Evolutionary conservation across 1,140 invertebrate genomes (phyloP), one percentile per base, ranked within the genome.

Genomic region (Zaprionus davidi): DNA sequence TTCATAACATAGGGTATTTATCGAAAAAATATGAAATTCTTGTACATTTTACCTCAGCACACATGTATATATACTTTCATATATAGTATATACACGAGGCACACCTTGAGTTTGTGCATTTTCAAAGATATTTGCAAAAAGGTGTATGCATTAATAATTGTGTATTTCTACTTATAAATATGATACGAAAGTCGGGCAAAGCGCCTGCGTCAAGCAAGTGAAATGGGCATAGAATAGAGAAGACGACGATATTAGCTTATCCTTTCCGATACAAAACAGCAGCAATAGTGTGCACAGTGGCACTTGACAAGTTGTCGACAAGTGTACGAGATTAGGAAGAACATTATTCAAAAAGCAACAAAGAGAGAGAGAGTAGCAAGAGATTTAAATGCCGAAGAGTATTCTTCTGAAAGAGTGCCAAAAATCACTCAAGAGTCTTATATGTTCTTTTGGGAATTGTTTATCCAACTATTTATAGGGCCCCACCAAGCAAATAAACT

Each of bases 161-260:
- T 88, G 84, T 78, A 87, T 88, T 88, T 87, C 69, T 51, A 69
- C 69, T 65, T 87, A 81, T 81, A 88, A 87, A 81, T 87, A 83
- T 83, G 66, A 87, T 76, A 73, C 68, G 60, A 84, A 76, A 66
- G 26, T 68, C 78, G 64, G 71, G 51, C 41, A 81, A 66, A 28
- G 82, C 74, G 78, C 60, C 46, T 85, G 82, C 70, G 82, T 67
- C 64, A 12, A 22, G 38, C 44, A 55, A 88, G 66, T 65, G 66
- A 83, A 81, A 83, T 72, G 63, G 56, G 20, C n/a, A 59, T 64
- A 73, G 36, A 20, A 22, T 5, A 20, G 17, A 24, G 11, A 17
- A 9, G 28, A 13, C 13, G 20, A 60, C 46, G 9, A 36, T 63
- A 20, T 60, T 53, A 49, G 46, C 38, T 55, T 44, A 73, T 77